These are phyloP conservation scores for Tragopan temminckii DNA, from an alignment of 2,797 vertebrate genomes.

Conservation along the genomic window DNA sequence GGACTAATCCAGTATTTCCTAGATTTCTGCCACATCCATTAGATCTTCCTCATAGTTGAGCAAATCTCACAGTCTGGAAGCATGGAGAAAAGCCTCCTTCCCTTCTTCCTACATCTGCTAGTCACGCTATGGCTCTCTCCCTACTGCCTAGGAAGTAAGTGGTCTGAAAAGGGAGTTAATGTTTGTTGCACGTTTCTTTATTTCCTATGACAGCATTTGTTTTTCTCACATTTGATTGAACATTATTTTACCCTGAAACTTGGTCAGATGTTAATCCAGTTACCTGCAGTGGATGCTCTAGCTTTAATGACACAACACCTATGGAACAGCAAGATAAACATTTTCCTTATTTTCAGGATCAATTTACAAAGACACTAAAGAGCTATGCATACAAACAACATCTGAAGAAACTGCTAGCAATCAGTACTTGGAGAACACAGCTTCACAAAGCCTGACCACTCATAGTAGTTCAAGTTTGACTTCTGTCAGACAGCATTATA, in stretches of 20 bases:
- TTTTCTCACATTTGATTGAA: background rate
- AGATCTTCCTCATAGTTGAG: background rate
- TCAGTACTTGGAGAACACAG: background rate
- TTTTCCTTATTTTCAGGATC: background rate
- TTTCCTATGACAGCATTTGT: background rate
- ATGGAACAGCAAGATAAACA: too few relatives aligned
- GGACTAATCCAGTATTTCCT: background rate
- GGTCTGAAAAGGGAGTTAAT: background rate
- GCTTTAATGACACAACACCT: background rate
- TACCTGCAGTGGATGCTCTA: background rate
- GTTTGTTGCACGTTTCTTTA: background rate
- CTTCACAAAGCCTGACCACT: background rate
- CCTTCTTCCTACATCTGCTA: background rate
- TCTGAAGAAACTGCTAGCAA: background rate
- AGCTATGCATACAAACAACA: background rate
- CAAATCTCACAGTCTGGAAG: background rate
- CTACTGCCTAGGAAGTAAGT: background rate
- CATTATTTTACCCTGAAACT: background rate
- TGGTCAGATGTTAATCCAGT: background rate
- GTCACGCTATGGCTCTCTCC: background rate
- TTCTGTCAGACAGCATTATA: background rate
- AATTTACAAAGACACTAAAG: background rate
- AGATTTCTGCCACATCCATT: background rate
- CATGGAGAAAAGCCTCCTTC: background rate
- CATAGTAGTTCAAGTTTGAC: background rate